Evolutionary conservation across 2,113 vertebrate species (phyloP).

Genomic region (Chionis minor): DNA sequence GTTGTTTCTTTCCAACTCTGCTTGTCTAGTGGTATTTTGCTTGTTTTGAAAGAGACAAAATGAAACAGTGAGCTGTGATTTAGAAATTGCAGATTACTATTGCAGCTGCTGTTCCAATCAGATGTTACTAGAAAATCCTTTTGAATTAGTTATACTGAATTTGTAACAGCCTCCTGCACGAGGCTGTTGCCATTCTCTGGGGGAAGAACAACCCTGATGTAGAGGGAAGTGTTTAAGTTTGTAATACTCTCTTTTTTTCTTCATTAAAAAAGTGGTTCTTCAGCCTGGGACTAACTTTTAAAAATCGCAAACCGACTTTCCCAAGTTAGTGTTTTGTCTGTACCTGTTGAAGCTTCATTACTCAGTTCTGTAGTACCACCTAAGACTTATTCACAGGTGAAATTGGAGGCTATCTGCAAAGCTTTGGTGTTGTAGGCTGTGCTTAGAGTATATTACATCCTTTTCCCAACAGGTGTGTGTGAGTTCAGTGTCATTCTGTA

Average conservation of each 20-base stretch:
- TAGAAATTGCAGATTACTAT: slow-evolving; percentile 44
- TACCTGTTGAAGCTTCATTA: neutral
- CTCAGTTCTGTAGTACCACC: neutral
- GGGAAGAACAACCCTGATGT: neutral
- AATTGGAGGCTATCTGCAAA: neutral
- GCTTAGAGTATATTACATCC: neutral
- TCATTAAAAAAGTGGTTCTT: slow-evolving; percentile 4
- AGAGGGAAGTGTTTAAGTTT: neutral
- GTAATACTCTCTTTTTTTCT: neutral
- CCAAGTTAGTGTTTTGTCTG: neutral
- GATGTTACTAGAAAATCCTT: slow-evolving; percentile 61
- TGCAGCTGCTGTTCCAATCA: slow-evolving; percentile 71
- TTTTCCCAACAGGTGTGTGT: neutral
- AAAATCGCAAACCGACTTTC: neutral
- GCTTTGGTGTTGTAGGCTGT: neutral
- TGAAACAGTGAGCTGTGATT: slow-evolving; percentile 22
- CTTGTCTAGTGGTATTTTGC: slow-evolving; percentile 44
- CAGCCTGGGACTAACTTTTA: neutral
- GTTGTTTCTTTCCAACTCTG: neutral
- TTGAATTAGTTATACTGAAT: slow-evolving; percentile 57
- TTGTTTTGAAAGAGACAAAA: slow-evolving; percentile 51
- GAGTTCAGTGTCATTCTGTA: neutral
- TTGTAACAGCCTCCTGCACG: slow-evolving; percentile 32
- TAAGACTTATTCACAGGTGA: neutral
- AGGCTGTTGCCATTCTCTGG: neutral